These are phyloP conservation scores for Psilanteris sp. DNA, from an alignment of 1,140 invertebrate species.

Conservation along the genomic window DNA sequence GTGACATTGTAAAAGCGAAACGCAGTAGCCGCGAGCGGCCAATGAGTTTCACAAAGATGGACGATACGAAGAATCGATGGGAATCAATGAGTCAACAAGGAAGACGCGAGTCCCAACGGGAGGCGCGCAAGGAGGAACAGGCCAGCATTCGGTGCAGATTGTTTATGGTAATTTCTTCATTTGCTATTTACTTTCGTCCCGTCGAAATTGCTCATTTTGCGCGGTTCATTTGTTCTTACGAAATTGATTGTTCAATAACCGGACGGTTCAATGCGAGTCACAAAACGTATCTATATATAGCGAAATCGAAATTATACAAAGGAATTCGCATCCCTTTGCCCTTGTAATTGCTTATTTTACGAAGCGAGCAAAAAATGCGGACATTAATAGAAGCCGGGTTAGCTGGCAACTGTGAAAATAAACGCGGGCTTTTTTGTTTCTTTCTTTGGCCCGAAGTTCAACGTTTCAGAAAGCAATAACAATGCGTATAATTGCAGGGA, in stretches of 20 bases:
- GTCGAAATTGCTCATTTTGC: too few relatives aligned
- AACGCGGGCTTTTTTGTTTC: not conserved
- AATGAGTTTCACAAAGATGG: conserved; percentile 90
- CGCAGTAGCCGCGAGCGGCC: conserved; percentile 84
- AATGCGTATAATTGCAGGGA: conserved; percentile 81
- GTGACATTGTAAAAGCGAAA: conserved; percentile 81
- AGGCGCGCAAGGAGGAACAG: conserved; percentile 93
- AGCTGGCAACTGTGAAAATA: conserved; percentile 26
- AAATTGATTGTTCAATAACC: too few relatives aligned
- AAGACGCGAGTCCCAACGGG: conserved; percentile 85
- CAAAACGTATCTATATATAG: too few relatives aligned
- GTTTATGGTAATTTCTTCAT: conserved; percentile 87
- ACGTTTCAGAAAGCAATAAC: conserved; percentile 17
- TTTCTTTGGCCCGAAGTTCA: not conserved
- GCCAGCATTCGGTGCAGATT: conserved; percentile 90
- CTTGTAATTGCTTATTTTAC: too few relatives aligned
- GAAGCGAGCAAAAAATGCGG: too few relatives aligned
- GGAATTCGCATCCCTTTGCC: too few relatives aligned
- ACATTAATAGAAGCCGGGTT: too few relatives aligned
- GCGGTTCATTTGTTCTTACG: too few relatives aligned
- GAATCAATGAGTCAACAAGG: conserved; percentile 84
- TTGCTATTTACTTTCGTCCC: too few relatives aligned
- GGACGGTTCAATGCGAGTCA: too few relatives aligned
- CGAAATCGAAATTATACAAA: too few relatives aligned
- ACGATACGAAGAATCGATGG: conserved; percentile 89